Percentiles rank a stretch among this genome's conserved stretches.
Conservation (phyloP, 2,797 vertebrate species). For the Catharus ustulatus region DNA sequence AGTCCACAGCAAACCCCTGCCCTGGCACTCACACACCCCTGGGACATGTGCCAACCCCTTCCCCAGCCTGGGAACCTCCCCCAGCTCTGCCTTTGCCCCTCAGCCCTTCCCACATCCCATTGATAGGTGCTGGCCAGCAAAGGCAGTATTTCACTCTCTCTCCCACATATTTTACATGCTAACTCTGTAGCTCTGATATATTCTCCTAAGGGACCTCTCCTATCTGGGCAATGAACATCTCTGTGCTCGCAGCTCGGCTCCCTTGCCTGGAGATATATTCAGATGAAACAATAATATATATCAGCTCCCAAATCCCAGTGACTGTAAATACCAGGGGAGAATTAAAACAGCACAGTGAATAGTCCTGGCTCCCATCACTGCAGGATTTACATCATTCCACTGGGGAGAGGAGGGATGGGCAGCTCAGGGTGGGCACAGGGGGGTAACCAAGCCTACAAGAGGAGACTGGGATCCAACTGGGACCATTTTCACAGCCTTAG, state of each 20-base stretch:
- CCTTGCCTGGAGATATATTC: background rate
- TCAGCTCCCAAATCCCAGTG: background rate
- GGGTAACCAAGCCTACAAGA: background rate
- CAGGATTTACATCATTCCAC: accelerated
- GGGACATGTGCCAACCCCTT: accelerated
- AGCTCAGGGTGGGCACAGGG: background rate
- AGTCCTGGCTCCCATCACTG: background rate
- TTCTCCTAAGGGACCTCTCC: background rate
- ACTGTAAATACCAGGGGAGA: background rate
- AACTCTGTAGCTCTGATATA: background rate
- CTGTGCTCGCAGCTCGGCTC: background rate
- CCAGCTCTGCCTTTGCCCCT: background rate
- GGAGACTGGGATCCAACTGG: background rate
- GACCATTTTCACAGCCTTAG: background rate
- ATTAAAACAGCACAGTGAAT: background rate
- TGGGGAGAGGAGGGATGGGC: background rate
- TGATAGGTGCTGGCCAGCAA: background rate
- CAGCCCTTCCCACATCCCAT: background rate
- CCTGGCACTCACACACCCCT: accelerated
- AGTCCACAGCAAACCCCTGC: accelerated
- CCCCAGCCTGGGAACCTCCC: background rate
- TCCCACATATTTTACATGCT: background rate
- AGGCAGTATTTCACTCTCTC: background rate
- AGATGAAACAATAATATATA: background rate
- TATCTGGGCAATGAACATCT: background rate